Base-by-base conservation (phyloP, 1,140 invertebrate genomes). In the Leucophenga varia region DNA sequence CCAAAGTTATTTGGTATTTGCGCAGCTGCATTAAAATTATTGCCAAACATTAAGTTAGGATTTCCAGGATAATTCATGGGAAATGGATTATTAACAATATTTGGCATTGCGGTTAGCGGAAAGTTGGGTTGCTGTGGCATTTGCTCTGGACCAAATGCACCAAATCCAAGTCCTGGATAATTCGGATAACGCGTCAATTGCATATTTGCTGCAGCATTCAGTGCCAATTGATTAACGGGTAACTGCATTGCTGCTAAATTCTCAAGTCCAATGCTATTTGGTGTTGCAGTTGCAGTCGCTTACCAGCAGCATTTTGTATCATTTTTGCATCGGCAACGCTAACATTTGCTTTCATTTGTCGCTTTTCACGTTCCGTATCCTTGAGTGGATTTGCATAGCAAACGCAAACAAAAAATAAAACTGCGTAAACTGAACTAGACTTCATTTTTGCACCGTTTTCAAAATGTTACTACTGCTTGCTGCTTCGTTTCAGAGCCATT, bases 391-490 rank as follows among this genome's bases (percentile, higher is more conserved):
- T 42, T 0, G 59, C 56, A 1, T 47, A 44, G 34, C 44, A 12
- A 57, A 18, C 18, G 68, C n/a, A n/a, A 68, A 30, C n/a, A 68
- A 44, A n/a, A 22, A 45, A 31, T 9, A 57, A 17, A 17, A 68
- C 37, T 0, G 45, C 40, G 37, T 28, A 10, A 13, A 32, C 57
- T 4, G 3, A 3, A 38, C 37, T 47, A 32, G 31, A 54, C 37
- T 46, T 50, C 64, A 68, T 68, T 43, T 58, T 68, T 54, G 42
- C 22, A 25, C 35, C 36, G 28, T 48, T 52, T 13, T 28, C 19
- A 44, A 53, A 68, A 59, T 68, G 64, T 68, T 68, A 64, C 32
- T 35, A 13, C 6, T 6, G 12, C 59, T 57, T 68, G 64, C 59
- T 60, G 56, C 52, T 52, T 48, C 7, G 30, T 17, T 30, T 47